Evolutionary conservation across 1,140 invertebrate genomes (phyloP).

Genomic region (Asbolus verrucosus): DNA sequence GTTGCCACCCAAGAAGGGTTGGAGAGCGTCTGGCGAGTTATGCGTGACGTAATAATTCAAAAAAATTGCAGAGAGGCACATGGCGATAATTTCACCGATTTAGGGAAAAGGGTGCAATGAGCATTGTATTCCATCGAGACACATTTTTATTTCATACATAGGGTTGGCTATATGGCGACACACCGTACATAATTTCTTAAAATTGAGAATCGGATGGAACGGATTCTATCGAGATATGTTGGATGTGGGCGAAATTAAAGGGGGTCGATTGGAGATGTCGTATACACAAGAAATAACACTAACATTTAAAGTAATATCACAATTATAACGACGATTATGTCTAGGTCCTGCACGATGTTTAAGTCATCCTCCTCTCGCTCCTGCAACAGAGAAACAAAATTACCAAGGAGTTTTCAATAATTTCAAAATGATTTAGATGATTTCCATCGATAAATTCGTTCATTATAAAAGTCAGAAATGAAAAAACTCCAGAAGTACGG

Average conservation of each 20-base stretch:
- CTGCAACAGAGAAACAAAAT: constrained; percentile 54
- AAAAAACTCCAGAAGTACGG: too few relatives aligned
- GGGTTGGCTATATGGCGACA: constrained; percentile 54
- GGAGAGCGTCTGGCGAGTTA: constrained; percentile 40
- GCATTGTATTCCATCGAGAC: constrained; percentile 58
- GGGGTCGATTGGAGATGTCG: constrained; percentile 12
- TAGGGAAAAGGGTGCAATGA: constrained; percentile 54
- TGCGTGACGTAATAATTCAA: constrained; percentile 57
- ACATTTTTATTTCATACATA: constrained; percentile 55
- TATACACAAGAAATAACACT: constrained; percentile 38
- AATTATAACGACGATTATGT: constrained; percentile 38
- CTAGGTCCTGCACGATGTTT: constrained; percentile 46
- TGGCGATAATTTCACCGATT: constrained; percentile 60
- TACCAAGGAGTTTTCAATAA: not conserved
- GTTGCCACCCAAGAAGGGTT: constrained; percentile 44
- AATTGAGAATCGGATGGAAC: constrained; percentile 39
- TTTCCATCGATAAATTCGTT: too few relatives aligned
- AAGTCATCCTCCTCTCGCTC: constrained; percentile 59
- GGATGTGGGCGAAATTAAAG: constrained; percentile 14
- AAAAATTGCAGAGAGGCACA: constrained; percentile 54
- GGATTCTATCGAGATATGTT: constrained; percentile 41
- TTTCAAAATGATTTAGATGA: not conserved
- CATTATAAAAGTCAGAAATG: too few relatives aligned
- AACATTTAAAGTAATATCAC: constrained; percentile 48
- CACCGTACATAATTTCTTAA: constrained; percentile 53